phyloP scores from a whole-genome alignment of 2,888 invertebrate genomes.

The Oscheius sp. region DNA sequence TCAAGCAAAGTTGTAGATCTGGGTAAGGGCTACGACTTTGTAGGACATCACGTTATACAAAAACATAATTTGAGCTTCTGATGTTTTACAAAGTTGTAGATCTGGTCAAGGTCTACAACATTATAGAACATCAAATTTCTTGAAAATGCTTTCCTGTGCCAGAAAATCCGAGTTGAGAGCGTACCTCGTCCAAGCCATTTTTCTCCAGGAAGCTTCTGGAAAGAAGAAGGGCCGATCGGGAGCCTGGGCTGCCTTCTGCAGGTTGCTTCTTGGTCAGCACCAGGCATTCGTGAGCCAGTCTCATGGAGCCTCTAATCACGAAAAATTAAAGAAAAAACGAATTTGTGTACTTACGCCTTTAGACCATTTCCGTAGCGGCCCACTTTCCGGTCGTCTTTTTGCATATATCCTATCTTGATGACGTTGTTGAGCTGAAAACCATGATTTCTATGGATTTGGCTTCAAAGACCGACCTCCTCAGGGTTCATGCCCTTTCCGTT shows the following conservation, averaged over 20 bases:
- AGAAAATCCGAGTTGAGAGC: not conserved
- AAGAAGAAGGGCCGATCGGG: not conserved
- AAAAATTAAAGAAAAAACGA: no score
- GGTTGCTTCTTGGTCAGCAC: slow-evolving; percentile 11
- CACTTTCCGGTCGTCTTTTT: slow-evolving; percentile 72
- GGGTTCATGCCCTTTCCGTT: slow-evolving; percentile 76
- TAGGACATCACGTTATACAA: no score
- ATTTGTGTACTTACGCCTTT: slow-evolving; percentile 75
- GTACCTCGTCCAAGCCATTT: not conserved
- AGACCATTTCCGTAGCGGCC: slow-evolving; percentile 77
- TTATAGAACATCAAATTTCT: no score
- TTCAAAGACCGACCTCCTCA: slow-evolving; percentile 41
- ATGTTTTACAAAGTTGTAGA: no score
- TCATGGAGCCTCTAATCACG: slow-evolving; percentile 45
- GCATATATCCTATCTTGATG: slow-evolving; percentile 27
- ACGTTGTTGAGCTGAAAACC: slow-evolving; percentile 2
- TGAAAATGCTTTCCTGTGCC: no score
- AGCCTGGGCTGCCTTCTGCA: no score
- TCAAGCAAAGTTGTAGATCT: no score
- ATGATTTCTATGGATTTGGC: not conserved
- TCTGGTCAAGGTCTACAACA: no score
- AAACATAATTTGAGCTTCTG: no score
- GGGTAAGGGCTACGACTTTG: no score
- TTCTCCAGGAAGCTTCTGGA: not conserved
- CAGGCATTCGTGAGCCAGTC: slow-evolving; percentile 54